Evolutionary conservation across 2,888 invertebrate genomes (phyloP).

Genomic region (Drepanosiphum platanoidis): DNA sequence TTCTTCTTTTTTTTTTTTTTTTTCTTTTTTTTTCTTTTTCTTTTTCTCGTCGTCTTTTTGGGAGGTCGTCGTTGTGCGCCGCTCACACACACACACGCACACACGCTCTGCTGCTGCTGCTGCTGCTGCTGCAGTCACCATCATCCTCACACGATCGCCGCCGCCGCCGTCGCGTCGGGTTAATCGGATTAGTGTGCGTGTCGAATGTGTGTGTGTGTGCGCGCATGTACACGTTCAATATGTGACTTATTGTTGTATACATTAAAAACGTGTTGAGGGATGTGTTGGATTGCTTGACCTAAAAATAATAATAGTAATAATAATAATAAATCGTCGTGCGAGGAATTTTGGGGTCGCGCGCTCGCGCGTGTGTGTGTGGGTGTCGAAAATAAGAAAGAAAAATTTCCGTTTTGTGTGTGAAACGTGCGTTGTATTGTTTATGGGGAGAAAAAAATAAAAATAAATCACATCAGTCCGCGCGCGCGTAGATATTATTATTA

Average conservation of each 20-base stretch:
- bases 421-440: conserved; percentile 5
- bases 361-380: background rate
- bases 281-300: conserved; percentile 48
- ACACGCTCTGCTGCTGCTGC: too few relatives aligned
- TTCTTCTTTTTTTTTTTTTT: conserved; percentile 20
- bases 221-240: background rate
- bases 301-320: conserved; percentile 56
- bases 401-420: background rate
- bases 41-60: conserved; percentile 38
- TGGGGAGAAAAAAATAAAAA: background rate
- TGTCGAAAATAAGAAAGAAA: background rate
- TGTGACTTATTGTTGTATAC: conserved; percentile 57
- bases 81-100: background rate
- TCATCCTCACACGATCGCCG: conserved; percentile 15
- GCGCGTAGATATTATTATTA: too few relatives aligned
- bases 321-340: conserved; percentile 12
- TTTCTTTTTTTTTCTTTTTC: background rate
- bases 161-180: conserved; percentile 18
- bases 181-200: conserved; percentile 59
- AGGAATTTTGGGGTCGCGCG: conserved; percentile 29
- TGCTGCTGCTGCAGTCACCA: too few relatives aligned
- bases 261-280: conserved; percentile 31
- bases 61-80: conserved; percentile 44
- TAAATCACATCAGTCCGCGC: conserved; percentile 2
- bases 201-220: conserved; percentile 26